Base-by-base conservation (phyloP, 92 coral and sea anemone species). In the Parazoanthus swiftii region DNA sequence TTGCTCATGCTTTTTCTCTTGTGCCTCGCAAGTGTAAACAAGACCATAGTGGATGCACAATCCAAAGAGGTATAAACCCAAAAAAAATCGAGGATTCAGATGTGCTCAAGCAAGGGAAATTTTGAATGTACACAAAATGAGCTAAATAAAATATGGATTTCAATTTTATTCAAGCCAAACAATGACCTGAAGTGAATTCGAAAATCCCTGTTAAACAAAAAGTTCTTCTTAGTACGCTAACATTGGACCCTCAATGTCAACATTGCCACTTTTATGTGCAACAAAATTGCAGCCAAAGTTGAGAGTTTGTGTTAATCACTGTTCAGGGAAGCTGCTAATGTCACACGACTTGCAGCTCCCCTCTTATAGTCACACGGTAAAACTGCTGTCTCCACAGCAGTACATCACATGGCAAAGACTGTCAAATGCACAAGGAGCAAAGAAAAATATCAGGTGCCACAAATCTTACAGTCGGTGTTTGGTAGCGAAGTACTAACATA, bases 221-320 rank as follows among this genome's bases (percentile, higher is more conserved):
- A 21, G 16, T 54, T 54, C 20, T 13, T 54, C 7, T 54, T 54
- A 13, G 4, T 54, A 54, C 16, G 16, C 21, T 63, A 8, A 48
- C 3, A 63, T 6, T 39, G 42, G 35, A 43, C 54, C 54, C 54
- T 39, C 6, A 39, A 39, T 39, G 54, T 39, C 54, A 76, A 76
- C 54, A 37, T 39, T 76, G 80, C 51, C 80, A 39, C 39, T 76
- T 76, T 76, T 33, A 76, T 20, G 10, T 16, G 26, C 38, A 36
- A 39, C 80, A 29, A 76, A 76, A n/a, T 5, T 10, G 42, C 0
- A 4, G 13, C 80, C 39, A 33, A 29, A 74, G 42, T 35, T 20
- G 70, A 20, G 10, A 23, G 82, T 79, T 23, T 79, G 82, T 79
- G 82, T 79, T 79, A 79, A 50, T 79, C 82, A 79, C 82, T 48